Conservation (phyloP, 2,888 invertebrate genomes). For the Lasioglossum leucozonium region DNA sequence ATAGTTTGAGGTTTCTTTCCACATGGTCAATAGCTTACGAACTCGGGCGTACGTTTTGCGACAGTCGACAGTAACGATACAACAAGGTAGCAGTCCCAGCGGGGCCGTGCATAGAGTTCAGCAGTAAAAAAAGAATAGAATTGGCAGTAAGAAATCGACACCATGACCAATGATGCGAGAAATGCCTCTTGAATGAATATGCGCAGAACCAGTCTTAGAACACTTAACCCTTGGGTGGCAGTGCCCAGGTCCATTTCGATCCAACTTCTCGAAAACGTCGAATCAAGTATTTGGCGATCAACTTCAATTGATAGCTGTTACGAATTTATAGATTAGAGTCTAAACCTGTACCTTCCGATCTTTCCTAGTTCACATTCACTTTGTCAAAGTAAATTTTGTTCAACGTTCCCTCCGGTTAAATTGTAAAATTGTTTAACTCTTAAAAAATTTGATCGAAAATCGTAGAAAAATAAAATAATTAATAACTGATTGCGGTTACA, state of each 20-base stretch:
- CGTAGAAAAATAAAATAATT: not conserved
- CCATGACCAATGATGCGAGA: not conserved
- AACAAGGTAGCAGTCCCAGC: not conserved
- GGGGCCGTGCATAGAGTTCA: not conserved
- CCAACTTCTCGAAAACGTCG: not conserved
- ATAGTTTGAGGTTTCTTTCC: not conserved
- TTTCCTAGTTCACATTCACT: not conserved
- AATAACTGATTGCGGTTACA: not conserved
- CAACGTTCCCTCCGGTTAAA: not conserved
- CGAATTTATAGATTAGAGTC: not conserved
- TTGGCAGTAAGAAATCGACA: constrained; percentile 1
- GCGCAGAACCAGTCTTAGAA: not conserved
- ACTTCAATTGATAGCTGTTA: not conserved
- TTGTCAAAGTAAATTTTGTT: not conserved
- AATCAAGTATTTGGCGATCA: not conserved
- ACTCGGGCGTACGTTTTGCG: not conserved
- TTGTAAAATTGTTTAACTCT: not conserved
- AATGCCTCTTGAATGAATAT: not conserved
- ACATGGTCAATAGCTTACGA: not conserved
- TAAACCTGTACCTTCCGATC: not conserved
- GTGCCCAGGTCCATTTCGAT: not conserved
- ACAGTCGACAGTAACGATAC: not conserved
- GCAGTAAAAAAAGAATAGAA: not conserved
- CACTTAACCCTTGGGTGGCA: not conserved
- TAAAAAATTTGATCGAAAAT: not conserved